phyloP scores from a whole-genome alignment of 2,797 vertebrate genomes.

The Diceros bicornis region DNA sequence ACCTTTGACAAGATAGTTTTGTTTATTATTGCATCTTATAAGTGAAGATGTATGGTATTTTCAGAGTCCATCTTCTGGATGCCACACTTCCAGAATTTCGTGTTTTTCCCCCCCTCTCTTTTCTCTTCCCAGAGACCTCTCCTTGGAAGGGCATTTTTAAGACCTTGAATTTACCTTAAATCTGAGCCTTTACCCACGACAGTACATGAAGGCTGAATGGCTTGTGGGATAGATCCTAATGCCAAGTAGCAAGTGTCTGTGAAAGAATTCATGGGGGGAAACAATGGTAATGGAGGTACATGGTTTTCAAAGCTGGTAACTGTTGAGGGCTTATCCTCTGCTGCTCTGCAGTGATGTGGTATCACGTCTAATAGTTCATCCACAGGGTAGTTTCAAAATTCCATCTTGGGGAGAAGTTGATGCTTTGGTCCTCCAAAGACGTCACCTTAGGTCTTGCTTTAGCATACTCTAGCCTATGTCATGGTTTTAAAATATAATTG shows the following conservation, averaged over 20 bases:
- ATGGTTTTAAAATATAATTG: conserved; percentile 55
- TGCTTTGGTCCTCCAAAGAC: conserved; percentile 56
- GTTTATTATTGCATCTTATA: background rate
- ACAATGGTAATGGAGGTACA: background rate
- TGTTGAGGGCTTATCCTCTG: background rate
- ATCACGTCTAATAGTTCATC: rapidly evolving
- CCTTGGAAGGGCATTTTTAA: background rate
- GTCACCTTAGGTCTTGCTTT: conserved; percentile 30
- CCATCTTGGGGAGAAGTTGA: background rate
- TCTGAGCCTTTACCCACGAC: conserved; percentile 1
- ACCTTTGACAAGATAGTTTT: background rate
- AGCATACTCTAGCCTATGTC: background rate
- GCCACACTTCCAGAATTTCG: background rate
- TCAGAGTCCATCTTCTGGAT: background rate
- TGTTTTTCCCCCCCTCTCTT: background rate
- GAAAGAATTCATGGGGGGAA: background rate
- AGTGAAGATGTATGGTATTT: background rate
- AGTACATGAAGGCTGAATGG: background rate
- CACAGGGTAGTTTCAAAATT: background rate
- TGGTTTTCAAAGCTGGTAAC: conserved; percentile 8
- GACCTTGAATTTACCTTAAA: background rate
- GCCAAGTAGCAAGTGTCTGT: background rate
- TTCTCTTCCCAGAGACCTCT: background rate
- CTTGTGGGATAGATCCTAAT: background rate
- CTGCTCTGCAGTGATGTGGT: background rate